Percentiles rank a stretch among this genome's conserved stretches.
Conservation (phyloP, 2,113 vertebrate genomes). For the Cyprinodon brontotheroides region DNA sequence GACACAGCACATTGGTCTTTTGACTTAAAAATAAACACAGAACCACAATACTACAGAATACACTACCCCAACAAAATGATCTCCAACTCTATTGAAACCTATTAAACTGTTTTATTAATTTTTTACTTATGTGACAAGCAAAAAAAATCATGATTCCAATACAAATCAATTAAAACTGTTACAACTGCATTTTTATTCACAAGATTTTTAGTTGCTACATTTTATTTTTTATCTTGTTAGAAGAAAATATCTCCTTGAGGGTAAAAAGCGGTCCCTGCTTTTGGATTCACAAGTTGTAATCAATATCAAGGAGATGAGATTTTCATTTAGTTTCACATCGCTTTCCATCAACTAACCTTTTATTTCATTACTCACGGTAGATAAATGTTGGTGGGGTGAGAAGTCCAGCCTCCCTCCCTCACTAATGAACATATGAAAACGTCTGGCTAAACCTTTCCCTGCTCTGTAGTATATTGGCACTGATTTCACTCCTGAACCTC, state of each 20-base stretch:
- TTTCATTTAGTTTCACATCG: constrained; percentile 44
- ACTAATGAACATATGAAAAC: constrained; percentile 45
- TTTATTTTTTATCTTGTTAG: background rate
- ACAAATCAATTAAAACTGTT: background rate
- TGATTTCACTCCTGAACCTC: constrained; percentile 26
- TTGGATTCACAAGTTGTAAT: background rate
- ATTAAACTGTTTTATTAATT: background rate
- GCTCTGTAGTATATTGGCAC: constrained; percentile 9
- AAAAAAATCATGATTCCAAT: background rate
- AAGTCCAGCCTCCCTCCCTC: constrained; percentile 4
- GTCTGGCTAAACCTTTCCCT: constrained; percentile 18
- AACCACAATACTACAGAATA: background rate
- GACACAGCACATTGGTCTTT: background rate
- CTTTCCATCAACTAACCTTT: constrained; percentile 40
- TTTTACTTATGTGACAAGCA: background rate
- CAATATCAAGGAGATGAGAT: constrained; percentile 14
- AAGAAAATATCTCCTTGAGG: constrained; percentile 1
- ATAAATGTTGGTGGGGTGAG: constrained; percentile 41
- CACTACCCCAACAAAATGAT: background rate
- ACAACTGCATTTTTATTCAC: background rate
- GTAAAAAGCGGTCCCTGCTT: background rate
- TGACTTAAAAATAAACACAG: background rate
- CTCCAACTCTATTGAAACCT: background rate
- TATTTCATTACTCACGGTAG: constrained; percentile 50
- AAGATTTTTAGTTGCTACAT: background rate